These are phyloP conservation scores for Anarhynchus alexandrinus DNA, from an alignment of 2,113 vertebrate species.

Conservation along the genomic window DNA sequence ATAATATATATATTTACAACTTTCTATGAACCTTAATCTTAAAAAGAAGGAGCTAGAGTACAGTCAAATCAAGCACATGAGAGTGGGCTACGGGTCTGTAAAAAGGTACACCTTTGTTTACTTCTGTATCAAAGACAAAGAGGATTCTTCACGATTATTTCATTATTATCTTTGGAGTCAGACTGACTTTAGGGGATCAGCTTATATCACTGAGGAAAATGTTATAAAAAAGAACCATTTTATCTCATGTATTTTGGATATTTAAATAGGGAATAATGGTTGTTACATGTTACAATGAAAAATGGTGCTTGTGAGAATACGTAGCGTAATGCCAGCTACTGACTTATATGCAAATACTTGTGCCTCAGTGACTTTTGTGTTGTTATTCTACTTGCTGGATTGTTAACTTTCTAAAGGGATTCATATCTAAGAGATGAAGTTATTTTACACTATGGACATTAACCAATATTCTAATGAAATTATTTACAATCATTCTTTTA, in stretches of 20 bases:
- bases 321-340: not conserved
- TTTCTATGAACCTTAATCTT: not conserved
- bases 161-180: not conserved
- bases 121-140: not conserved
- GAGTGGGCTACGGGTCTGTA: not conserved
- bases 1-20: not conserved
- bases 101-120: not conserved
- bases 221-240: not conserved
- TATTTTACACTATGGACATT: constrained; percentile 22
- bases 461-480: constrained; percentile 16
- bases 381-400: constrained; percentile 3
- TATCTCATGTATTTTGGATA: not conserved
- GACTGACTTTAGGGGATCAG: not conserved
- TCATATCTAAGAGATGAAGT: not conserved
- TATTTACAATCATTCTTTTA: not conserved
- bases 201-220: not conserved
- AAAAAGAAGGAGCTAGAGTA: not conserved
- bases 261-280: not conserved
- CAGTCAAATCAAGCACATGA: not conserved
- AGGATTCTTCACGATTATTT: not conserved
- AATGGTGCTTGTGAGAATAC: constrained; percentile 47
- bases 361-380: constrained; percentile 2
- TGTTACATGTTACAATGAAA: not conserved
- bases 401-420: constrained; percentile 59
- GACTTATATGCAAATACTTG: not conserved